Percentiles rank a stretch among this genome's conserved stretches.
phyloP scores from a whole-genome alignment of 1,140 invertebrate species.

The Helicoverpa zea region DNA sequence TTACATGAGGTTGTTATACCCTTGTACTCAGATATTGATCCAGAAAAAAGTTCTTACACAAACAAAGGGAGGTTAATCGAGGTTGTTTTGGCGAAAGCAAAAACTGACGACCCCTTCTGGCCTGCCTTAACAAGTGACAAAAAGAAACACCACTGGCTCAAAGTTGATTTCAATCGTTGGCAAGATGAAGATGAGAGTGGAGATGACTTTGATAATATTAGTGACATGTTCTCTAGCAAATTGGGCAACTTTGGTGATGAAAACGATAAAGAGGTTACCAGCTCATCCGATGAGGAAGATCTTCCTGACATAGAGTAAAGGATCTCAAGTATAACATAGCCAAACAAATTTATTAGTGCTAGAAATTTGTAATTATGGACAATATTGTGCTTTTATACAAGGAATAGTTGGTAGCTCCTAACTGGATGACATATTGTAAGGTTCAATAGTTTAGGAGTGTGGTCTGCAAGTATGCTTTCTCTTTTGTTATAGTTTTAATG shows the following conservation, averaged over 20 bases:
- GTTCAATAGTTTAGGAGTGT: slow-evolving; percentile 1
- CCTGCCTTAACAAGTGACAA: slow-evolving; percentile 95
- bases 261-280: slow-evolving; percentile 73
- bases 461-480: neutral
- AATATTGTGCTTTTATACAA: slow-evolving; percentile 61
- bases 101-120: slow-evolving; percentile 95
- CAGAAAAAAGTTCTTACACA: slow-evolving; percentile 91
- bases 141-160: slow-evolving; percentile 97
- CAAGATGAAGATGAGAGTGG: slow-evolving; percentile 93
- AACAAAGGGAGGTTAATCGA: slow-evolving; percentile 93
- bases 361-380: slow-evolving; percentile 54
- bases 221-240: slow-evolving; percentile 74
- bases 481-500: neutral
- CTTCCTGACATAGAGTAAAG: slow-evolving; percentile 75
- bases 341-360: slow-evolving; percentile 54
- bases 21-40: slow-evolving; percentile 93
- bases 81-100: slow-evolving; percentile 91
- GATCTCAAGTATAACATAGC: slow-evolving; percentile 48
- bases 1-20: slow-evolving; percentile 94
- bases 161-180: slow-evolving; percentile 99
- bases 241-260: slow-evolving; percentile 69
- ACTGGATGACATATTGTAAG: slow-evolving; percentile 22
- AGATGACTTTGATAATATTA: slow-evolving; percentile 71
- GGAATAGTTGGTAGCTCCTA: slow-evolving; percentile 48
- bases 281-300: slow-evolving; percentile 78